These are phyloP conservation scores for Labeo calbasu DNA, from an alignment of 2,797 vertebrate genomes.

Conservation along the genomic window DNA sequence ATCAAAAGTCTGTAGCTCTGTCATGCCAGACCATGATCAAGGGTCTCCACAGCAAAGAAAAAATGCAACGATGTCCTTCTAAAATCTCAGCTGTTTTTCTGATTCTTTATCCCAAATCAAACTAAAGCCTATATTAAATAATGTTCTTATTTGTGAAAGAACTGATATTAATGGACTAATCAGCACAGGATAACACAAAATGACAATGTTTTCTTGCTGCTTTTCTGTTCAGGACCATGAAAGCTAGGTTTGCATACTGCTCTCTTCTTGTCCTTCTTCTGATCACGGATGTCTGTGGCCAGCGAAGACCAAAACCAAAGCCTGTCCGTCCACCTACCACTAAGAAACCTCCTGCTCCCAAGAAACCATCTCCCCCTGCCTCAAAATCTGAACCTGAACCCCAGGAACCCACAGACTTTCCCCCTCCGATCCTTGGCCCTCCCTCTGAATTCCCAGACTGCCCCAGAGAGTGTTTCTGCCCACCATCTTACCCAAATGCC, in stretches of 20 bases:
- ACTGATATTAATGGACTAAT: neutral
- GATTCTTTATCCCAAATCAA: neutral
- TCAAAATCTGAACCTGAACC: constrained; percentile 74
- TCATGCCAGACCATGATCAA: neutral
- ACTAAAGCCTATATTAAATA: neutral
- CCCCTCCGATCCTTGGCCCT: constrained; percentile 88
- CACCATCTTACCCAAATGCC: constrained; percentile 86
- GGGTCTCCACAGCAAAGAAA: no score
- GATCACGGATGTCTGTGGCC: constrained; percentile 79
- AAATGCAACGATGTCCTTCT: neutral
- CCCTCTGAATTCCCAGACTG: constrained; percentile 87
- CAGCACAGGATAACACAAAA: neutral
- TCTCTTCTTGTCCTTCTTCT: constrained; percentile 85
- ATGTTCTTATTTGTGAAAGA: neutral
- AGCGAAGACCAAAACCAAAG: constrained; percentile 73
- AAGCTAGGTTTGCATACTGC: constrained; percentile 79
- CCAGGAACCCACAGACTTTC: constrained; percentile 90
- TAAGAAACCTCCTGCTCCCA: constrained; percentile 64
- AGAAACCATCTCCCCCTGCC: constrained; percentile 45
- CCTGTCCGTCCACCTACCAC: constrained; percentile 68
- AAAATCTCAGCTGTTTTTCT: neutral
- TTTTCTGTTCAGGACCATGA: constrained; percentile 83
- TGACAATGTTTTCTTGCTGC: neutral
- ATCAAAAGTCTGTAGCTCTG: neutral
- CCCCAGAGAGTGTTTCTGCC: constrained; percentile 89